Conservation (phyloP, 2,888 invertebrate genomes). For the Ectemnius continuus region DNA sequence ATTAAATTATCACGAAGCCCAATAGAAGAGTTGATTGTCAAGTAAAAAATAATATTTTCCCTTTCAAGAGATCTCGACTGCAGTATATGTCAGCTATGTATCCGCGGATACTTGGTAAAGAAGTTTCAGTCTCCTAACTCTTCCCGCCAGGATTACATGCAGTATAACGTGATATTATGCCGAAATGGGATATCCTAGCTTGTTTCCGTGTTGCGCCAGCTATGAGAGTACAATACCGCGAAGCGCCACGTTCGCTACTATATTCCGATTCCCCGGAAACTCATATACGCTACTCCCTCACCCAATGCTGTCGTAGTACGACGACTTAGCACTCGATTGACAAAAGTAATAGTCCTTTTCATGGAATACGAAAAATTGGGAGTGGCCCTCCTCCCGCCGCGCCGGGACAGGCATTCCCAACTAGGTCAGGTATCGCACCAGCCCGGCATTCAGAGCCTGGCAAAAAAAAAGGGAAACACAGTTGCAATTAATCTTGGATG, state of each 20-base stretch:
- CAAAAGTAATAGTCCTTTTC: background rate
- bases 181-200: background rate
- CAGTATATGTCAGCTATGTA: too few species aligned
- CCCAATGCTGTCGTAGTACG: background rate
- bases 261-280: background rate
- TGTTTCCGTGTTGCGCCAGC: background rate
- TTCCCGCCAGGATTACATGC: too few species aligned
- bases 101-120: too few species aligned
- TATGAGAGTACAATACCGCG: background rate
- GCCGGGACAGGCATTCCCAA: conserved; percentile 29
- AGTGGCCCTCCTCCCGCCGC: background rate
- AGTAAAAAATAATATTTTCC: too few species aligned
- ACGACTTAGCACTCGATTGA: background rate
- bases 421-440: conserved; percentile 2
- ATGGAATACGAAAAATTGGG: conserved; percentile 1
- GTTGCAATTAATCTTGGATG: conserved; percentile 27
- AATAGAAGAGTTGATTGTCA: too few species aligned
- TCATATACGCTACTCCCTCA: background rate
- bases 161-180: background rate
- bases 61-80: too few species aligned
- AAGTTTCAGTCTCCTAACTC: too few species aligned
- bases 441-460: background rate
- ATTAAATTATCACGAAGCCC: too few species aligned
- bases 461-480: conserved; percentile 13
- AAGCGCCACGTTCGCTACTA: background rate